These are phyloP conservation scores for Halictus rubicundus DNA, from an alignment of 1,140 invertebrate genomes.

Conservation along the genomic window DNA sequence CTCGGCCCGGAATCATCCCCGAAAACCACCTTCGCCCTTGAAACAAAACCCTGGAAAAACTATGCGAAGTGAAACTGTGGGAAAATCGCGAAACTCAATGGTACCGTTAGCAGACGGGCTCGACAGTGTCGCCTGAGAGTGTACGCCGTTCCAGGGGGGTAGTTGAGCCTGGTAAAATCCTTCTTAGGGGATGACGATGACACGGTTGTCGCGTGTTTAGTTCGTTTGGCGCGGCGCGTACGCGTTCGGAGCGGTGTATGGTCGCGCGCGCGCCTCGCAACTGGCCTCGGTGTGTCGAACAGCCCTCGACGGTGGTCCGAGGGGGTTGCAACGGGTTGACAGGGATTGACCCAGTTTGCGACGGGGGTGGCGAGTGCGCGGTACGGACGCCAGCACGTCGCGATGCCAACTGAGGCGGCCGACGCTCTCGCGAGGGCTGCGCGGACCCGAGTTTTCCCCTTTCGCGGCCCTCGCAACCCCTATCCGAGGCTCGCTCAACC, in stretches of 20 bases:
- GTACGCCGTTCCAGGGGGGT: too few species aligned
- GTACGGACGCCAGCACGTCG: constrained; percentile 71
- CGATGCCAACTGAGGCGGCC: constrained; percentile 66
- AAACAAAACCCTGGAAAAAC: too few species aligned
- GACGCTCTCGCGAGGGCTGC: constrained; percentile 53
- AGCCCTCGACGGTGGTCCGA: constrained; percentile 36
- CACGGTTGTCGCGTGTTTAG: too few species aligned
- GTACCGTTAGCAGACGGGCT: too few species aligned
- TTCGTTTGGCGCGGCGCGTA: too few species aligned
- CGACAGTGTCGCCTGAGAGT: too few species aligned
- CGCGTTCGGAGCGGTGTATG: not conserved
- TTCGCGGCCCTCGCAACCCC: not conserved
- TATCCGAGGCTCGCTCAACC: not conserved
- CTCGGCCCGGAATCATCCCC: too few species aligned
- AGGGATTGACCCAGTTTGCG: constrained; percentile 62
- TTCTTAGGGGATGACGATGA: too few species aligned
- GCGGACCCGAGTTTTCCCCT: constrained; percentile 39
- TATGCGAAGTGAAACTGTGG: too few species aligned
- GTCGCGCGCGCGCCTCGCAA: constrained; percentile 42
- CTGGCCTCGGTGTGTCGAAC: constrained; percentile 44
- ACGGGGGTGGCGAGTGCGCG: constrained; percentile 69
- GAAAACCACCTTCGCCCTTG: too few species aligned
- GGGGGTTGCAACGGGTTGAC: not conserved
- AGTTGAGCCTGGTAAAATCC: too few species aligned
- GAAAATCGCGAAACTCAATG: too few species aligned